Base-by-base conservation (phyloP, 2,888 invertebrate species). In the Phasia obesa region DNA sequence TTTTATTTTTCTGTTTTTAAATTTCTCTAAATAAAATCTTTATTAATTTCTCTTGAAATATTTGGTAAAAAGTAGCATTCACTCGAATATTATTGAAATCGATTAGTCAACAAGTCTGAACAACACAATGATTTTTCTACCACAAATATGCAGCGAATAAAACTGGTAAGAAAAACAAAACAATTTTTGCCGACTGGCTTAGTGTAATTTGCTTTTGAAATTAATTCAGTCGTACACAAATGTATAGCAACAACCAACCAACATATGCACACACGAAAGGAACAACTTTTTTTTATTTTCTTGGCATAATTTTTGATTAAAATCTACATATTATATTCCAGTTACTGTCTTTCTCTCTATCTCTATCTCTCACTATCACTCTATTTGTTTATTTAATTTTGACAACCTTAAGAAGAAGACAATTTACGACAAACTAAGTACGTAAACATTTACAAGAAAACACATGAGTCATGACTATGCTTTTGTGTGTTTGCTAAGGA, bases 391-490 rank as follows among this genome's bases (percentile, higher is more conserved):
- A 17, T 80, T 69, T 55, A 60, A 21, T 71, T 71, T 35, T 19
- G 57, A 35, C 21, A 79, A 64, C 23, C 44, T 23, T 23, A 55
- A 53, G 15, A 11, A 55, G 62, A 53, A 49, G 31, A 11, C 5
- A 15, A 35, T 9, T 13, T 17, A 51, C n/a, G n/a, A n/a, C n/a
- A n/a, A n/a, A n/a, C 17, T 62, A 64, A 77, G 55, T 38, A 59
- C 47, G 65, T 65, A 62, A 55, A 49, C 38, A 78, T 71, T 57
- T 57, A 59, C n/a, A n/a, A 31, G 71, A 67, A 77, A 69, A 53
- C 51, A 70, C 57, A 69, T 21, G 2, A 53, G 53, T 31, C 47
- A 51, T 19, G 25, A 53, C 53, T 25, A 19, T n/a, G n/a, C 11
- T 53, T 15, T 67, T 67, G 11, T 5, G 9, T 11, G 31, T 21